Evolutionary conservation across 2,888 invertebrate genomes (phyloP).

Genomic region (Formica aserva): DNA sequence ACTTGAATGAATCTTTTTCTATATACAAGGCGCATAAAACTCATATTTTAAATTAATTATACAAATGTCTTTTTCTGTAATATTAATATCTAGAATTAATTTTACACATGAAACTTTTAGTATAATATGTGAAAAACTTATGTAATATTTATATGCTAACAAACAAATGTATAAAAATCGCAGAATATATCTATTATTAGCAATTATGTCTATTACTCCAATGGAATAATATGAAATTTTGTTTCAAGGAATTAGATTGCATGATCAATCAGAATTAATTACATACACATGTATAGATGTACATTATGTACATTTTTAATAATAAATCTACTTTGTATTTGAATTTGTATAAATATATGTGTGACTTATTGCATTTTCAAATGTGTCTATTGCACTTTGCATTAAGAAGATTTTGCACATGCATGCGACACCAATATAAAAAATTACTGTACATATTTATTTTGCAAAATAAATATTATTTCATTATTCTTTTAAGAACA

Average conservation of each 20-base stretch:
- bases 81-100: conserved; percentile 42
- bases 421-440: neutral
- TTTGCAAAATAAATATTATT: conserved; percentile 1
- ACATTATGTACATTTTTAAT: neutral
- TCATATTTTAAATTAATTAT: neutral
- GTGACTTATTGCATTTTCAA: neutral
- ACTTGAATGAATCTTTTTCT: conserved; percentile 37
- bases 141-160: conserved; percentile 37
- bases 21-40: neutral
- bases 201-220: neutral
- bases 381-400: conserved; percentile 7
- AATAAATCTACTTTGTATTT: conserved; percentile 1
- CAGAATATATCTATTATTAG: neutral
- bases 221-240: conserved; percentile 29
- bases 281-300: neutral
- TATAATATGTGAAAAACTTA: conserved; percentile 16
- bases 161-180: neutral
- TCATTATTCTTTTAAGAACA: neutral
- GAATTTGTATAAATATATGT: neutral
- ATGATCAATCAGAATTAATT: neutral
- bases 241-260: conserved; percentile 9
- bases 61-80: neutral
- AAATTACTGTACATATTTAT: conserved; percentile 9
- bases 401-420: conserved; percentile 26
- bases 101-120: conserved; percentile 12